Conservation (phyloP, 2,113 vertebrate genomes). For the Columbina picui region DNA sequence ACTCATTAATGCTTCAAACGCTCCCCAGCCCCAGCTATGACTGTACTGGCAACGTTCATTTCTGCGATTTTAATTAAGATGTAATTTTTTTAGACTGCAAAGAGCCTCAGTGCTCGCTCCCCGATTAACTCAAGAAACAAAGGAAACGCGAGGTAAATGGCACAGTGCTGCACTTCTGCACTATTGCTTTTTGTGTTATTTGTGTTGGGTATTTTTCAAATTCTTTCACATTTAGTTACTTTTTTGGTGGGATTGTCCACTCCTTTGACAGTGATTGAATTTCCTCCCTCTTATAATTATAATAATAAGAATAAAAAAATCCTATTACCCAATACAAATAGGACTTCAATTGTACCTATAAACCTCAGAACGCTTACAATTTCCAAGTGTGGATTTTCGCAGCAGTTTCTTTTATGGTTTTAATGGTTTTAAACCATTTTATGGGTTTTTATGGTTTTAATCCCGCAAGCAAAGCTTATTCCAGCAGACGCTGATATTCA, state of each 20-base stretch:
- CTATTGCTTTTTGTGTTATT: not conserved
- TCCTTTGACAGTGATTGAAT: not conserved
- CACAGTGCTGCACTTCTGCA: not conserved
- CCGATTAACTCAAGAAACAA: not conserved
- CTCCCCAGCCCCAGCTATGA: not conserved
- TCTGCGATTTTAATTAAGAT: not conserved
- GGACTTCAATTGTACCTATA: conserved; percentile 16
- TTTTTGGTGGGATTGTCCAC: not conserved
- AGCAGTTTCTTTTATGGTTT: conserved; percentile 34
- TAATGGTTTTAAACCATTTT: too few species aligned
- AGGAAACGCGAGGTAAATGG: not conserved
- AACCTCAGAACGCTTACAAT: not conserved
- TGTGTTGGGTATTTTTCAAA: not conserved
- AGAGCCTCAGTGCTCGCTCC: not conserved
- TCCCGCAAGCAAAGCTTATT: too few species aligned
- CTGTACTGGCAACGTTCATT: not conserved
- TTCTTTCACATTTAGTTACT: not conserved
- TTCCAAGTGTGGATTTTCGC: conserved; percentile 12
- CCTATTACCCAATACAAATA: not conserved
- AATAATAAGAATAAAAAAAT: not conserved
- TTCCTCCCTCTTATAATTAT: not conserved
- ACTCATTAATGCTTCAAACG: not conserved
- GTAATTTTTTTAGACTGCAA: not conserved
- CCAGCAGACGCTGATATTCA: not conserved
- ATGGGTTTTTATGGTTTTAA: conserved; percentile 47